These are phyloP conservation scores for Sebastes itinus DNA, from an alignment of 2,797 vertebrate genomes.

Conservation along the genomic window DNA sequence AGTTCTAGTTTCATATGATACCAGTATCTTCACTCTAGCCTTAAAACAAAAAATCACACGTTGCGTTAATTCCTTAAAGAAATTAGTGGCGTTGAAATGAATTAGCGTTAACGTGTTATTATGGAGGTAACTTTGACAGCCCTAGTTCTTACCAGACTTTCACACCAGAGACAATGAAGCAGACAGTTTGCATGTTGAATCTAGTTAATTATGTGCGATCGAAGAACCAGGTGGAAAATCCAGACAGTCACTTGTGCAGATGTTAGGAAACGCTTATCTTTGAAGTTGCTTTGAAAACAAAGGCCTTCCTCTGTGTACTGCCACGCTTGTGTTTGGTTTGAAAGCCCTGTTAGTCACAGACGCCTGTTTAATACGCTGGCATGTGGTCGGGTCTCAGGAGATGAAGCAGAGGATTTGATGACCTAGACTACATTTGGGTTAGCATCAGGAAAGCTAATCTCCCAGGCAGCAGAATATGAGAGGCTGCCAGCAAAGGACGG, in stretches of 20 bases:
- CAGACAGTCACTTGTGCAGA: not conserved
- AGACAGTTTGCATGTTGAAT: not conserved
- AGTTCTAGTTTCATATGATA: too few relatives aligned
- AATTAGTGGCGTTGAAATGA: too few relatives aligned
- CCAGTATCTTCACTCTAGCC: too few relatives aligned
- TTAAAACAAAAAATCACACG: too few relatives aligned
- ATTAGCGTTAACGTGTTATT: too few relatives aligned
- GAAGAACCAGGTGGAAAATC: not conserved
- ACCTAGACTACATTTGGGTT: slow-evolving; percentile 50
- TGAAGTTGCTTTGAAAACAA: not conserved
- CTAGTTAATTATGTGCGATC: not conserved
- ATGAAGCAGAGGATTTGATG: slow-evolving; percentile 52
- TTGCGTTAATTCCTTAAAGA: too few relatives aligned
- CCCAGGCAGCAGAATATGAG: slow-evolving; percentile 28
- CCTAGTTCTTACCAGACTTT: not conserved
- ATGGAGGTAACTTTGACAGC: too few relatives aligned
- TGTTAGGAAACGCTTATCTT: not conserved
- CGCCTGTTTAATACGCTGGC: slow-evolving; percentile 51
- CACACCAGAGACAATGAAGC: not conserved
- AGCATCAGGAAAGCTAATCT: slow-evolving; percentile 62
- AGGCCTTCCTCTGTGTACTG: not conserved
- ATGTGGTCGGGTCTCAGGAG: slow-evolving; percentile 45
- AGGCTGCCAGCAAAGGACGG: slow-evolving; percentile 17
- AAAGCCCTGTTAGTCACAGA: slow-evolving; percentile 22
- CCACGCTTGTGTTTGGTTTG: slow-evolving; percentile 17